These are phyloP conservation scores for Meta bourneti DNA, from an alignment of 2,888 invertebrate species.

Conservation along the genomic window DNA sequence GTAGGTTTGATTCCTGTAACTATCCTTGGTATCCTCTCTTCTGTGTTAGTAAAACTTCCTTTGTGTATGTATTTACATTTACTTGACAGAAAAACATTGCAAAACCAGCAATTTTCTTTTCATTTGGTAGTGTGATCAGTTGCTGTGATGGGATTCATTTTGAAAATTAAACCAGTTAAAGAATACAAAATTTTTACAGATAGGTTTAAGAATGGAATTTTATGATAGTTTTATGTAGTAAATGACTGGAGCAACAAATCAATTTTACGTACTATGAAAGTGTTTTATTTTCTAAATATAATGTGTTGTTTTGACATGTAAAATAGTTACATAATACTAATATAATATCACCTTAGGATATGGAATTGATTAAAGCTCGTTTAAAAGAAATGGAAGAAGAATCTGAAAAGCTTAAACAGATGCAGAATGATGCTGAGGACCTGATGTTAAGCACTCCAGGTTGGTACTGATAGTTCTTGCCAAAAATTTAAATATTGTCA, in stretches of 20 bases:
- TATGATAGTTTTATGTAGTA: background rate
- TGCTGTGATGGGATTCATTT: background rate
- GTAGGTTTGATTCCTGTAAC: no score
- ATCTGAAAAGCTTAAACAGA: slow-evolving; percentile 97
- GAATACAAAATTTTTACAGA: background rate
- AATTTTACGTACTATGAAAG: background rate
- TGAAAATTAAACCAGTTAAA: background rate
- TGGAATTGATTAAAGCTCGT: slow-evolving; percentile 97
- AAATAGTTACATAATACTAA: background rate
- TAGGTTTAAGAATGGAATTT: background rate
- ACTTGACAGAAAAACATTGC: no score
- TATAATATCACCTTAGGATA: slow-evolving; percentile 84
- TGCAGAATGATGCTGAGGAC: slow-evolving; percentile 98
- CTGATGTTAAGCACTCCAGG: slow-evolving; percentile 86
- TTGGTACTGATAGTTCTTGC: slow-evolving; percentile 26
- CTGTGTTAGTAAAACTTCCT: no score
- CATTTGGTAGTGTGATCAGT: background rate
- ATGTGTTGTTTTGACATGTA: background rate
- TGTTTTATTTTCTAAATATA: background rate
- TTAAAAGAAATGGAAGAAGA: slow-evolving; percentile 99
- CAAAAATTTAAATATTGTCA: background rate
- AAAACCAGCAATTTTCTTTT: no score
- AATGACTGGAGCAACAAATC: background rate
- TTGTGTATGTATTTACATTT: no score
- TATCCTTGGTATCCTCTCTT: no score